These are phyloP conservation scores for Phyllostomus hastatus DNA, from an alignment of 2,113 vertebrate genomes.

Conservation along the genomic window DNA sequence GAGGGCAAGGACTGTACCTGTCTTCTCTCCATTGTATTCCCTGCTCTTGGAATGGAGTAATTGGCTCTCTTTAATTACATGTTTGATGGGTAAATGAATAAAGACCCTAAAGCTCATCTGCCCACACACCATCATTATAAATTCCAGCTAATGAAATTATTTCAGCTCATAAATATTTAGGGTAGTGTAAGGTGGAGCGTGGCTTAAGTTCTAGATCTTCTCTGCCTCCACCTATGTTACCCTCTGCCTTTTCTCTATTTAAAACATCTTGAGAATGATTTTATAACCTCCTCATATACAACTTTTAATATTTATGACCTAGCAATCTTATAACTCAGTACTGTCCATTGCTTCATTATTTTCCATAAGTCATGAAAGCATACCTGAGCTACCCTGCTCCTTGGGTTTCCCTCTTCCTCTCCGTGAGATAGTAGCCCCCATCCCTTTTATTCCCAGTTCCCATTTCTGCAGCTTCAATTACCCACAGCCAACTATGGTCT, in stretches of 20 bases:
- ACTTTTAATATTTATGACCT: neutral
- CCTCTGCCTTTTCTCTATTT: neutral
- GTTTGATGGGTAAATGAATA: neutral
- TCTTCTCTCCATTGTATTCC: neutral
- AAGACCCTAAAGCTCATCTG: neutral
- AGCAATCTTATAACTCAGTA: neutral
- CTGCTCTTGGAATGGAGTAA: neutral
- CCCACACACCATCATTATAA: constrained; percentile 11
- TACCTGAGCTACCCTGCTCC: neutral
- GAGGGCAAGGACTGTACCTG: neutral
- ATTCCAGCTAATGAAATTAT: constrained; percentile 19
- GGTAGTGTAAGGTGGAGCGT: neutral
- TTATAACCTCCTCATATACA: neutral
- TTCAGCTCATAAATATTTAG: constrained; percentile 27
- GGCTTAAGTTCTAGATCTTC: neutral
- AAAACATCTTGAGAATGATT: neutral
- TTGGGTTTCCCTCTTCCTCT: neutral
- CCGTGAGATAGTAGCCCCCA: neutral
- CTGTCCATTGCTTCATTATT: neutral
- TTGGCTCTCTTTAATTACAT: neutral
- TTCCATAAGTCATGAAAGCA: neutral
- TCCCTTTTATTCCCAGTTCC: neutral
- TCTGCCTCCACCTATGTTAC: neutral
- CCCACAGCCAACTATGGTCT: neutral
- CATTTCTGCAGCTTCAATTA: neutral